Percentiles rank a stretch among this genome's conserved stretches.
These are phyloP conservation scores for Conus betulinus DNA, from an alignment of 1,140 invertebrate genomes.

Conservation along the genomic window DNA sequence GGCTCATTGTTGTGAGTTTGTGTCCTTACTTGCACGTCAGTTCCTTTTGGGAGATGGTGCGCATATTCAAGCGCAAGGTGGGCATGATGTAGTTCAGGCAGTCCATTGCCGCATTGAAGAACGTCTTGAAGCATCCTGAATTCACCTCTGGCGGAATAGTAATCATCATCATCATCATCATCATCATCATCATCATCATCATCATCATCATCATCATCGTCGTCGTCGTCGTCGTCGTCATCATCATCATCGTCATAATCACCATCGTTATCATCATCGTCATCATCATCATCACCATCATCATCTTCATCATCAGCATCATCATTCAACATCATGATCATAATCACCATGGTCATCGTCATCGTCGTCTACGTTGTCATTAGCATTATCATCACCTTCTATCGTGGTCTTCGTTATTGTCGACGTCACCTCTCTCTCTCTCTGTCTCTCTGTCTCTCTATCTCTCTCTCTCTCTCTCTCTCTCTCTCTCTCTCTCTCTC, in stretches of 20 bases:
- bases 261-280: background rate
- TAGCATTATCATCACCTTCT: background rate
- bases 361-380: too few relatives aligned
- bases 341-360: background rate
- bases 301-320: background rate
- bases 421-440: too few relatives aligned
- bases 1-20: too few relatives aligned
- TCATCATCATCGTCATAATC: background rate
- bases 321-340: too few relatives aligned
- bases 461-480: too few relatives aligned
- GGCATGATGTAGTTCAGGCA: background rate
- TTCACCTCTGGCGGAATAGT: background rate
- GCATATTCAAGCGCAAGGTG: background rate
- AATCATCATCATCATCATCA: constrained; percentile 12
- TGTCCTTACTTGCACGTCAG: background rate
- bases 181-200: constrained; percentile 17
- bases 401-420: too few relatives aligned
- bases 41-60: background rate
- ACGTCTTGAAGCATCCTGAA: background rate
- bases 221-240: constrained; percentile 11
- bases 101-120: background rate
- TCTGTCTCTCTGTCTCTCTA: too few relatives aligned
- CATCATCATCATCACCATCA: background rate
- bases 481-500: too few relatives aligned
- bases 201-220: constrained; percentile 9